Conservation (phyloP, 2,888 invertebrate species). For the Dynastes maya region DNA sequence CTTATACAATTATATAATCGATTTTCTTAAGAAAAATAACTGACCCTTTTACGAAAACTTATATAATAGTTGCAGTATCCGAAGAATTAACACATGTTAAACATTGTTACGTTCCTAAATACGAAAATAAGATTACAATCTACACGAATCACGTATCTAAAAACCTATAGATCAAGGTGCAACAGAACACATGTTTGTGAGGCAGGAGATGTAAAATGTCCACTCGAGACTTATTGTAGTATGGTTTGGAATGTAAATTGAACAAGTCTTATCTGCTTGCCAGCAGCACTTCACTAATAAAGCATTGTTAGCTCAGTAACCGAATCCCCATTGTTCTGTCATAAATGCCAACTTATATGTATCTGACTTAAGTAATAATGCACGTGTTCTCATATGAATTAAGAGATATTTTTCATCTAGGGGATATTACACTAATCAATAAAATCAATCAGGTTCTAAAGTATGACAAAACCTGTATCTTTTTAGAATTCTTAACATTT, state of each 20-base stretch:
- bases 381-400: constrained; percentile 49
- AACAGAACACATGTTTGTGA: constrained; percentile 61
- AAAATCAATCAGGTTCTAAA: constrained; percentile 1
- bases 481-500: too few relatives aligned
- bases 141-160: constrained; percentile 47
- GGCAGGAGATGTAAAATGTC: constrained; percentile 67
- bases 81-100: constrained; percentile 49
- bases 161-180: constrained; percentile 57
- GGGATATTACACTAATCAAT: background rate
- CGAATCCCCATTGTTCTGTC: constrained; percentile 67
- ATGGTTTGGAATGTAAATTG: constrained; percentile 69
- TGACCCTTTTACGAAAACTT: background rate
- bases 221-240: constrained; percentile 67
- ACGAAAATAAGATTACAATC: constrained; percentile 49
- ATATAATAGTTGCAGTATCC: background rate
- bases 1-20: too few relatives aligned
- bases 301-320: constrained; percentile 69
- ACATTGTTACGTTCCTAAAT: constrained; percentile 47
- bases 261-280: constrained; percentile 68
- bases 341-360: constrained; percentile 61
- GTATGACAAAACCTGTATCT: background rate
- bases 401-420: constrained; percentile 27
- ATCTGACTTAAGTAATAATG: constrained; percentile 58
- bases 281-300: constrained; percentile 69
- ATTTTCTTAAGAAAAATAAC: background rate